Percentiles rank a stretch among this genome's conserved stretches.
Conservation (phyloP, 2,797 vertebrate species). For the Trichosurus vulpecula region DNA sequence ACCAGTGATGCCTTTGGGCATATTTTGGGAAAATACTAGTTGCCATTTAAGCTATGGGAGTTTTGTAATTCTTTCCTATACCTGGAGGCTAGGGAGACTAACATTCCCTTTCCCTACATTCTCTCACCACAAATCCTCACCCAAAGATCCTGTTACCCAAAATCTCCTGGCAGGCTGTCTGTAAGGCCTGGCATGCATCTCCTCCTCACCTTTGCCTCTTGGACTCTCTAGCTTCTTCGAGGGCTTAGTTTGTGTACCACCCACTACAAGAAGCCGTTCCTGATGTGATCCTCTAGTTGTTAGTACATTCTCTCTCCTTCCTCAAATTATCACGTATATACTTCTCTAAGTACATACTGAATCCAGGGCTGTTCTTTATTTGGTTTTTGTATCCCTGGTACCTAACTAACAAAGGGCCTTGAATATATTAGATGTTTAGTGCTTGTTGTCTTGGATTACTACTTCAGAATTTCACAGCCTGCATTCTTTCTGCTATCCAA, state of each 20-base stretch:
- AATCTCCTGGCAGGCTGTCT: not conserved
- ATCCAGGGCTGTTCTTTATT: not conserved
- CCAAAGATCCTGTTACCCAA: slow-evolving; percentile 5
- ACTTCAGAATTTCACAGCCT: not conserved
- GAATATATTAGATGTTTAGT: not conserved
- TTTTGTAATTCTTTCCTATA: slow-evolving; percentile 36
- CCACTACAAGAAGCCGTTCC: not conserved
- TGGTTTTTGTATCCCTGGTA: not conserved
- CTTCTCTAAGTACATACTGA: not conserved
- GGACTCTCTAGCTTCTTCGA: not conserved
- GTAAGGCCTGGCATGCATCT: not conserved
- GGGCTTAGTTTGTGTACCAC: not conserved
- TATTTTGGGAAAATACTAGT: slow-evolving; percentile 8
- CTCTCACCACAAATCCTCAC: slow-evolving; percentile 4
- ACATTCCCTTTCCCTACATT: slow-evolving; percentile 9
- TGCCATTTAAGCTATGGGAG: slow-evolving; percentile 15
- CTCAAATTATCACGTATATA: not conserved
- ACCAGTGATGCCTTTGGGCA: not conserved
- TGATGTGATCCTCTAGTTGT: not conserved
- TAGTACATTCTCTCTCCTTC: not conserved
- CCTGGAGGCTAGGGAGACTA: slow-evolving; percentile 45
- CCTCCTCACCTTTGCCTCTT: not conserved
- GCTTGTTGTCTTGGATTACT: not conserved
- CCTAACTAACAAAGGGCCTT: not conserved
- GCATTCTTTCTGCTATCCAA: slow-evolving; percentile 25